phyloP scores from a whole-genome alignment of 2,888 invertebrate genomes.

The Steinernema hermaphroditum region DNA sequence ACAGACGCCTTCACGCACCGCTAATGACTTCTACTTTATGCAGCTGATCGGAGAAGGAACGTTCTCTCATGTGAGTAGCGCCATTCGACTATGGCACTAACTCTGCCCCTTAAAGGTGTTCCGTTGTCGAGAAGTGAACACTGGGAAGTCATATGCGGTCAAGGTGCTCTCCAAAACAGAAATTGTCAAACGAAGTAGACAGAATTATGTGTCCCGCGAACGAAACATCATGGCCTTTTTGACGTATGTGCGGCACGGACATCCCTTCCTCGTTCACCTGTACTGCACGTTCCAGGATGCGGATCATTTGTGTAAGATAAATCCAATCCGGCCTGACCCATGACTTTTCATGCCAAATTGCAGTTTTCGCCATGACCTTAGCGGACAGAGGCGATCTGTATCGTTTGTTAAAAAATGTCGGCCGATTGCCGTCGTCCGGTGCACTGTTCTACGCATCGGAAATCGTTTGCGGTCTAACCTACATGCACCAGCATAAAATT shows the following conservation, averaged over 20 bases:
- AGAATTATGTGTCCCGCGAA: slow-evolving; percentile 87
- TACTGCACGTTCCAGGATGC: slow-evolving; percentile 95
- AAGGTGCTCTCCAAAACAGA: slow-evolving; percentile 94
- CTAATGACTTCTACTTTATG: slow-evolving; percentile 90
- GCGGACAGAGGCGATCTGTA: slow-evolving; percentile 85
- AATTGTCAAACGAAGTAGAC: slow-evolving; percentile 72
- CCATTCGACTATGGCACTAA: neutral
- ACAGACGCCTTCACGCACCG: slow-evolving; percentile 23
- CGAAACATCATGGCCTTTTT: slow-evolving; percentile 88
- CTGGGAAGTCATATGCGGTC: slow-evolving; percentile 88
- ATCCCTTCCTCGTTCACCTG: slow-evolving; percentile 86
- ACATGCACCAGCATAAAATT: slow-evolving; percentile 54
- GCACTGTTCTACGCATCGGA: slow-evolving; percentile 93
- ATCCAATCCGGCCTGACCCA: neutral
- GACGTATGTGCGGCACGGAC: slow-evolving; percentile 72
- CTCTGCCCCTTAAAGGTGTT: slow-evolving; percentile 73
- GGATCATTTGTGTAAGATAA: slow-evolving; percentile 76
- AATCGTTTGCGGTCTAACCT: slow-evolving; percentile 73
- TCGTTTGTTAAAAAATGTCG: slow-evolving; percentile 80
- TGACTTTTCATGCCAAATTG: slow-evolving; percentile 9
- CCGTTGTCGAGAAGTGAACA: slow-evolving; percentile 86
- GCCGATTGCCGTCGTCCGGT: slow-evolving; percentile 75
- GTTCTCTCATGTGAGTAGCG: slow-evolving; percentile 79
- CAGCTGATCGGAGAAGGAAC: slow-evolving; percentile 95
- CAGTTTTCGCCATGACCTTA: slow-evolving; percentile 88